Evolutionary conservation across 2,113 vertebrate species (phyloP).

Genomic region (Sinocyclocheilus anophthalmus): DNA sequence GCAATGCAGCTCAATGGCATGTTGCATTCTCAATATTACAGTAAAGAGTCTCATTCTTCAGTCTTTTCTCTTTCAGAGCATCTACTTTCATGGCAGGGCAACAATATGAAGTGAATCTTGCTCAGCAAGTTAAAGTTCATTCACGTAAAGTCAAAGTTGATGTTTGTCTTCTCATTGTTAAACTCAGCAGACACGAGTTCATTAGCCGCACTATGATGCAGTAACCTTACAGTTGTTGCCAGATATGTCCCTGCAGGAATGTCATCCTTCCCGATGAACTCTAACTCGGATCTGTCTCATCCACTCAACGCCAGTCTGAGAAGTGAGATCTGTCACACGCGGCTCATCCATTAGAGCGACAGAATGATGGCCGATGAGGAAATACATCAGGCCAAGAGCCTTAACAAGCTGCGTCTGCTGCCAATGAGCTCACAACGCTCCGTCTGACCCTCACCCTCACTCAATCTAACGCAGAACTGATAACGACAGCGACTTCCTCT

Average conservation of each 20-base stretch:
- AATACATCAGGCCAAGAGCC: slow-evolving; percentile 34
- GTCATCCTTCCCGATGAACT: slow-evolving; percentile 8
- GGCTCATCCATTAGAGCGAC: not conserved
- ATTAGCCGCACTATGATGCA: not conserved
- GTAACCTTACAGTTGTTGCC: not conserved
- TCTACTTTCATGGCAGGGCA: too few relatives aligned
- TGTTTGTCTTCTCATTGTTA: not conserved
- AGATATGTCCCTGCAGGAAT: slow-evolving; percentile 26
- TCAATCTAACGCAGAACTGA: slow-evolving; percentile 68
- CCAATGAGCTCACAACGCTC: slow-evolving; percentile 43
- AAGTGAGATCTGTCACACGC: slow-evolving; percentile 23
- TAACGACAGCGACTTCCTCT: slow-evolving; percentile 49
- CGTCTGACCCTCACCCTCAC: not conserved
- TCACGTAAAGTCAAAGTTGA: not conserved
- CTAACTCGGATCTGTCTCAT: slow-evolving; percentile 19
- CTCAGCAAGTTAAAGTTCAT: too few relatives aligned
- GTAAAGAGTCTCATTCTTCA: too few relatives aligned
- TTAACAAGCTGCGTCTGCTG: slow-evolving; percentile 35
- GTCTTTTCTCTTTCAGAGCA: too few relatives aligned
- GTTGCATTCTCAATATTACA: too few relatives aligned
- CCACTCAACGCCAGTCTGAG: not conserved
- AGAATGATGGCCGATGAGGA: not conserved
- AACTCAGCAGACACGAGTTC: not conserved
- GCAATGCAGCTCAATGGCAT: too few relatives aligned
- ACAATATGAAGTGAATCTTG: too few relatives aligned